These are phyloP conservation scores for Mormyrops attenuatus DNA, from an alignment of 2,797 vertebrate species.

Conservation along the genomic window DNA sequence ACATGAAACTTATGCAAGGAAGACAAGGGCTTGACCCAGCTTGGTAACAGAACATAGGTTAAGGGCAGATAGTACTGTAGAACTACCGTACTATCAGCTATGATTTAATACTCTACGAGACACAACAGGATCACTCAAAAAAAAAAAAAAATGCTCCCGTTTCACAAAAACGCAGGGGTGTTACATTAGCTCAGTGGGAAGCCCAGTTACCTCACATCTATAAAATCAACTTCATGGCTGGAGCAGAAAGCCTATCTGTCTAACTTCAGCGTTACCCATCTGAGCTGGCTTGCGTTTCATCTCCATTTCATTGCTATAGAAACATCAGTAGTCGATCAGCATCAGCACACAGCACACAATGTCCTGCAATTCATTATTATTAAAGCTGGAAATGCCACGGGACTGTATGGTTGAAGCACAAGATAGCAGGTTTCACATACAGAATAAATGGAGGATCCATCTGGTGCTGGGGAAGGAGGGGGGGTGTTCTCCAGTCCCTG, in stretches of 20 bases:
- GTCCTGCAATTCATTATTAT: not conserved
- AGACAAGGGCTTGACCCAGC: not conserved
- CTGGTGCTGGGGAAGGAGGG: not conserved
- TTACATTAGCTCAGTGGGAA: not conserved
- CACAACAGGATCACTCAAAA: not conserved
- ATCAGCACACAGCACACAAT: not conserved
- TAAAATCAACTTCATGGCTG: not conserved
- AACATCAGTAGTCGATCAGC: not conserved
- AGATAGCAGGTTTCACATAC: not conserved
- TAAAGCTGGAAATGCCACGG: not conserved
- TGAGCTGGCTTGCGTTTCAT: not conserved
- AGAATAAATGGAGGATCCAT: not conserved
- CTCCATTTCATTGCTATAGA: not conserved
- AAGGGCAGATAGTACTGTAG: not conserved
- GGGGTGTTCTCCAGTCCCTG: not conserved
- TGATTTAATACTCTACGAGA: not conserved
- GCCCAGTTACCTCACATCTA: not conserved
- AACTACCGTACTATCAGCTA: not conserved
- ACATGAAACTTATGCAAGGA: not conserved
- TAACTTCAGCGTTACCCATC: not conserved
- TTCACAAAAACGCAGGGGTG: not conserved
- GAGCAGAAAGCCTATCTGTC: not conserved
- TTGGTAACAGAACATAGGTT: not conserved
- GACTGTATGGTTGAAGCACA: not conserved
- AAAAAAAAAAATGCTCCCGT: not conserved